Evolutionary conservation across 37 sponge, comb jelly and placozoan genomes (phyloP), one percentile per base, ranked within the genome.

Genomic region (Hexactinellida sp.): DNA sequence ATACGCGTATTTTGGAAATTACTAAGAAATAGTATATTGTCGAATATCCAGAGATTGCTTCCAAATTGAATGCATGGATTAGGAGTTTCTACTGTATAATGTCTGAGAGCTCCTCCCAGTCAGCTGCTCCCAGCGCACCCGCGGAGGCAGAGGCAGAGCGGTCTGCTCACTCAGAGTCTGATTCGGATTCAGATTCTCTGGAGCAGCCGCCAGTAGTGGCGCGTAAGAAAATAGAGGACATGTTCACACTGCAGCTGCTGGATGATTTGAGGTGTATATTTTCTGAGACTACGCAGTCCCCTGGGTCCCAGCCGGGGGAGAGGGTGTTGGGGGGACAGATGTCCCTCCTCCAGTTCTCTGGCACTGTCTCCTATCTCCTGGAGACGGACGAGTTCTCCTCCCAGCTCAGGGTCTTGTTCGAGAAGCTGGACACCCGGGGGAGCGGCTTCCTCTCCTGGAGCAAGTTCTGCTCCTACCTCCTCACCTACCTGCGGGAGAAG

Each of bases 381-480:
- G 32, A n/a, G 28, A 63, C 76, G 25, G 32, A 63, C 32, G 76
- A 63, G 76, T 63, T 25, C 76, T 10, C 76, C 19, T 63, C 76
- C 3, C 76, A 63, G 3, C 76, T 63, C 19, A n/a, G 76, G 34
- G 5, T 63, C 13, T 23, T 63, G 5, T 63, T 63, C 76, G 32
- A 63, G 24, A 63, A 98, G 99, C 88, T 95, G 54, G 94, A 94
- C 55, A 84, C 85, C 0, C 86, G 89, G 23, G 87, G 88, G 76
- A 89, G 87, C 34, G 94, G 99, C 7, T 54, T 88, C 34, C 87
- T 98, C 28, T 90, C 92, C 52, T 90, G 91, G 88, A 89, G 90
- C 24, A 90, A 92, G 84, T 88, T 98, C 36, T 92, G 92, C 87
- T 90, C 96, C 24, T 98, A 92, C 92, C 35, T 95, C 52, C 84